Conservation (phyloP, 2,888 invertebrate genomes). For the Himalopsyche japonica region DNA sequence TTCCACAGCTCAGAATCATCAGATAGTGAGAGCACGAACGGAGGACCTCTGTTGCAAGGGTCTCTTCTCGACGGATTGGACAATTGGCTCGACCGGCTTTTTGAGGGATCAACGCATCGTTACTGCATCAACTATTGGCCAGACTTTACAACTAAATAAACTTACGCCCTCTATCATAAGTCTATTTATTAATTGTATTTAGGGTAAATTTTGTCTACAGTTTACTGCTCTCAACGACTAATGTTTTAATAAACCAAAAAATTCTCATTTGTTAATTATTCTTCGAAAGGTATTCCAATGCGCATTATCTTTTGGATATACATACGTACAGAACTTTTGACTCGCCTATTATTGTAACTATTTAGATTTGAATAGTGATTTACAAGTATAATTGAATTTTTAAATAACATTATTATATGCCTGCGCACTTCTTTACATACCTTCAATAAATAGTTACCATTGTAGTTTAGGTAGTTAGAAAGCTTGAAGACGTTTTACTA, state of each 20-base stretch:
- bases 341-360: background rate
- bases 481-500: background rate
- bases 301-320: background rate
- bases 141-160: conserved; percentile 83
- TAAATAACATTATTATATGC: background rate
- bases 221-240: background rate
- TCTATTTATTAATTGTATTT: background rate
- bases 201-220: background rate
- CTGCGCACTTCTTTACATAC: background rate
- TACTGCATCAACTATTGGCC: conserved; percentile 99
- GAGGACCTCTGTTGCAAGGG: conserved; percentile 54
- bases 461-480: background rate
- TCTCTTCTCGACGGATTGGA: conserved; percentile 84
- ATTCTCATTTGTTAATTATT: background rate
- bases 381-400: too few species aligned
- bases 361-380: background rate
- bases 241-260: background rate
- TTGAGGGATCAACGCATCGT: conserved; percentile 94
- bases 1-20: conserved; percentile 75
- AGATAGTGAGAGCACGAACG: conserved; percentile 52
- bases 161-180: background rate
- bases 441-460: background rate
- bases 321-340: background rate
- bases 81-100: conserved; percentile 95
- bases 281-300: background rate